These are phyloP conservation scores for Chlamydotis undulata DNA, from an alignment of 2,113 vertebrate genomes.

Conservation along the genomic window DNA sequence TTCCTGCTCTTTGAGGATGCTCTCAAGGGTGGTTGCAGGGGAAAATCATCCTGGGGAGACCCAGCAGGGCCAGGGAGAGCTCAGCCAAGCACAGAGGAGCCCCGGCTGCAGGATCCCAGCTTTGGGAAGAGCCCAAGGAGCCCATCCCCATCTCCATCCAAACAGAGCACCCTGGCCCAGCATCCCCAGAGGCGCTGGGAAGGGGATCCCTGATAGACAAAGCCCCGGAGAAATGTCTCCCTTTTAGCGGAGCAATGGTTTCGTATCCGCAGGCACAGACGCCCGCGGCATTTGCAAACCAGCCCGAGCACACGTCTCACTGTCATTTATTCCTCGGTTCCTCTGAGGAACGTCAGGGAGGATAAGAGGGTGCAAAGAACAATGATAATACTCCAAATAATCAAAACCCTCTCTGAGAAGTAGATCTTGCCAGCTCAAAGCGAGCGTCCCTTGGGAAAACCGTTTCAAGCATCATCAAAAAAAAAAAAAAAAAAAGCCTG, in stretches of 20 bases:
- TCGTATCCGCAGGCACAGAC: accelerated
- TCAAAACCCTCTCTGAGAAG: not conserved
- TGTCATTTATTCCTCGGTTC: not conserved
- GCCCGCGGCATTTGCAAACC: accelerated
- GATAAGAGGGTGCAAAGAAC: not conserved
- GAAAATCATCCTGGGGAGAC: not conserved
- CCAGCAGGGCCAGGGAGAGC: too few species aligned
- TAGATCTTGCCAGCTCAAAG: not conserved
- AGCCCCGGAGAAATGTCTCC: not conserved
- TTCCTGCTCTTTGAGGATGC: not conserved
- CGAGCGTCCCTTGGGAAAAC: not conserved
- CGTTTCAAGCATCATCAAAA: not conserved
- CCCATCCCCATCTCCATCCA: not conserved
- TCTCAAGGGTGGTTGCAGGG: not conserved
- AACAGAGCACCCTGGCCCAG: not conserved
- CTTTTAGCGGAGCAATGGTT: not conserved
- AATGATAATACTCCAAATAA: not conserved
- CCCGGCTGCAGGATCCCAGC: not conserved
- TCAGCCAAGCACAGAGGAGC: accelerated
- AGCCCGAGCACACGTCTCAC: not conserved
- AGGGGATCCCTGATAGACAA: not conserved
- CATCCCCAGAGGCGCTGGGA: accelerated
- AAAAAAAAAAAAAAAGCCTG: not conserved
- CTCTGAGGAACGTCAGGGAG: not conserved
- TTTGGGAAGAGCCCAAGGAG: not conserved